A percentile compares a stretch with the other conserved stretches of the same genome.
Conservation (phyloP, 2,797 vertebrate genomes). For the Gymnopithys bicolor region DNA sequence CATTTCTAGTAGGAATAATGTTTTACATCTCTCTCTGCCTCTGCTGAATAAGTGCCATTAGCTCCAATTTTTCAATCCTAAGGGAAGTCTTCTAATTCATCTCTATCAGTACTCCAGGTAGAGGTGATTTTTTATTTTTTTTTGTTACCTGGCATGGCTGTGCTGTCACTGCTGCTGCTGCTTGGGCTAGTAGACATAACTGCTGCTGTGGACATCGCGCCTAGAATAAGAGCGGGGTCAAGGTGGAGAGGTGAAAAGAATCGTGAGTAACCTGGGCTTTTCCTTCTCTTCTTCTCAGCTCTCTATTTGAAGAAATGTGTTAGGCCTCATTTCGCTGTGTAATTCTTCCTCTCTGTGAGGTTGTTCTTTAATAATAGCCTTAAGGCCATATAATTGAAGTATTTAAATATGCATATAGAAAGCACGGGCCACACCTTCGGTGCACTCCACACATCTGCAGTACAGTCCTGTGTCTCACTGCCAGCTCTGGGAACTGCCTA, state of each 20-base stretch:
- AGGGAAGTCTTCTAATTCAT: slow-evolving; percentile 67
- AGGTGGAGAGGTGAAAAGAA: slow-evolving; percentile 95
- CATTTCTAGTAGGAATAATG: slow-evolving; percentile 32
- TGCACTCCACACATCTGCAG: slow-evolving; percentile 56
- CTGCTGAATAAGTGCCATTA: slow-evolving; percentile 68
- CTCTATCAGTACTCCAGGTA: slow-evolving; percentile 58
- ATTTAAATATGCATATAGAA: slow-evolving; percentile 61
- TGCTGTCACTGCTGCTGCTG: slow-evolving; percentile 79
- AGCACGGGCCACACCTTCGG: slow-evolving; percentile 60
- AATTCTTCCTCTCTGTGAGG: slow-evolving; percentile 19
- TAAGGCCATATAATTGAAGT: background rate
- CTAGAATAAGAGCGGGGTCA: slow-evolving; percentile 86
- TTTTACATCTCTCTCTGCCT: slow-evolving; percentile 61
- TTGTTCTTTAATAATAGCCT: slow-evolving; percentile 31
- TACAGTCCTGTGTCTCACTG: slow-evolving; percentile 18
- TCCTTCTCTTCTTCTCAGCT: slow-evolving; percentile 58
- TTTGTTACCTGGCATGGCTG: slow-evolving; percentile 82
- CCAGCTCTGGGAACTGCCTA: slow-evolving; percentile 21
- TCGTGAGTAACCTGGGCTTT: slow-evolving; percentile 87
- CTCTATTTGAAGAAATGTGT: slow-evolving; percentile 32
- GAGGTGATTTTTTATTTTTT: slow-evolving; percentile 55
- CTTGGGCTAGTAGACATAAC: slow-evolving; percentile 78
- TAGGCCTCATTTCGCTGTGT: background rate
- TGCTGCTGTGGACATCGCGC: slow-evolving; percentile 78
- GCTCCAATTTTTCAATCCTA: slow-evolving; percentile 54